Conservation (phyloP, 1,140 invertebrate genomes). For the Vanessa atalanta region DNA sequence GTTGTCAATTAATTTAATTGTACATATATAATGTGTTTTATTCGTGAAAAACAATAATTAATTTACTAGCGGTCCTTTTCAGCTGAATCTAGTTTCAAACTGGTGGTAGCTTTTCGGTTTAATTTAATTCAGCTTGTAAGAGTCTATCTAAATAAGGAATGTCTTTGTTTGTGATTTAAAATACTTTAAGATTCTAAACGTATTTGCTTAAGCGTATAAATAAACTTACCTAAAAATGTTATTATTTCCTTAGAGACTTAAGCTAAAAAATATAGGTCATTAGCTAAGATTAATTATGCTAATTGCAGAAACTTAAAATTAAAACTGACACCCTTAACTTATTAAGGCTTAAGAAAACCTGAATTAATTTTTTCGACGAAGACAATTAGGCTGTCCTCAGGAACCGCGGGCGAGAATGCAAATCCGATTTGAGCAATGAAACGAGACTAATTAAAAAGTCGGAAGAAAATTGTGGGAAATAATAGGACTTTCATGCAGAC, state of each 20-base stretch:
- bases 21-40: too few relatives aligned
- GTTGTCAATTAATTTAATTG: too few relatives aligned
- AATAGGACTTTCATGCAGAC: conserved; percentile 11
- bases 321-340: conserved; percentile 22
- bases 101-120: too few relatives aligned
- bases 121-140: too few relatives aligned
- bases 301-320: conserved; percentile 15
- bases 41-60: too few relatives aligned
- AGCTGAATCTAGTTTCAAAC: too few relatives aligned
- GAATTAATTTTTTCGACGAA: conserved; percentile 34
- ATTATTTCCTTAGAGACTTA: background rate
- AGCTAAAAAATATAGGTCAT: background rate
- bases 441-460: conserved; percentile 59
- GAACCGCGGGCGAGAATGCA: conserved; percentile 58
- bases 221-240: background rate
- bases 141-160: too few relatives aligned
- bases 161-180: too few relatives aligned
- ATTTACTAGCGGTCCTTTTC: too few relatives aligned
- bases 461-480: conserved; percentile 19
- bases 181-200: too few relatives aligned
- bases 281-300: conserved; percentile 12
- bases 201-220: too few relatives aligned
- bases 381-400: conserved; percentile 62
- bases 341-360: conserved; percentile 18
- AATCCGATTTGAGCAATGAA: conserved; percentile 73